A percentile compares a stretch with the other conserved stretches of the same genome.
Evolutionary conservation across 2,113 vertebrate species (phyloP).

Genomic region (Gallinago jamesoni): DNA sequence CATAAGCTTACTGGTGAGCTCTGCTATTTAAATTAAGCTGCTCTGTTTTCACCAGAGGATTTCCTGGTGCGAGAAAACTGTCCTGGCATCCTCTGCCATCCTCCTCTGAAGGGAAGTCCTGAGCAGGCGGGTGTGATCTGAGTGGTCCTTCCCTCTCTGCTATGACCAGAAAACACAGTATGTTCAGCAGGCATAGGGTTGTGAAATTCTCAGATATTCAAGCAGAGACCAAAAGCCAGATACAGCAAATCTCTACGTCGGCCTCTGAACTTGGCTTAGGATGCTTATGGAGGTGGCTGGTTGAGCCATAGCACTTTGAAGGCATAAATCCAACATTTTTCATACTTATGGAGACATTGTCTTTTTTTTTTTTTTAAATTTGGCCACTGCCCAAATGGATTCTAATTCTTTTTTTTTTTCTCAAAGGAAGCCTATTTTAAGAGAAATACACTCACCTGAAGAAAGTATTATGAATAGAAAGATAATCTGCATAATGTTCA

Average conservation of each 20-base stretch:
- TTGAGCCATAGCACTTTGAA: not conserved
- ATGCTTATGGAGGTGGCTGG: accelerated
- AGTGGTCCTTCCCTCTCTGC: not conserved
- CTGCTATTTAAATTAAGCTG: not conserved
- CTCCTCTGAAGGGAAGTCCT: not conserved
- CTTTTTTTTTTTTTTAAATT: not conserved
- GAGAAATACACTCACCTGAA: not conserved
- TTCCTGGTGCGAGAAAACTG: not conserved
- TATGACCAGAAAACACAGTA: not conserved
- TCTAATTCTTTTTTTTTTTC: not conserved
- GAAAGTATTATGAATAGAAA: not conserved
- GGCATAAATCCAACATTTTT: not conserved
- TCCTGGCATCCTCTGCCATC: not conserved
- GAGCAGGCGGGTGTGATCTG: not conserved
- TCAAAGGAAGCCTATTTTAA: not conserved
- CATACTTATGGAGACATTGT: accelerated
- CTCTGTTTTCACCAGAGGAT: not conserved
- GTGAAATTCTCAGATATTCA: not conserved
- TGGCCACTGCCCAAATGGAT: not conserved
- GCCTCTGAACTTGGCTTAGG: not conserved
- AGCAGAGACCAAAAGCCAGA: not conserved
- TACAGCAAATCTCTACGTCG: accelerated
- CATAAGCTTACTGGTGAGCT: not conserved
- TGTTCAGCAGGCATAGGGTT: not conserved
- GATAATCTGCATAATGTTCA: not conserved